A percentile compares a stretch with the other conserved stretches of the same genome.
phyloP scores from a whole-genome alignment of 2,888 invertebrate species.

The Suillia variegata region DNA sequence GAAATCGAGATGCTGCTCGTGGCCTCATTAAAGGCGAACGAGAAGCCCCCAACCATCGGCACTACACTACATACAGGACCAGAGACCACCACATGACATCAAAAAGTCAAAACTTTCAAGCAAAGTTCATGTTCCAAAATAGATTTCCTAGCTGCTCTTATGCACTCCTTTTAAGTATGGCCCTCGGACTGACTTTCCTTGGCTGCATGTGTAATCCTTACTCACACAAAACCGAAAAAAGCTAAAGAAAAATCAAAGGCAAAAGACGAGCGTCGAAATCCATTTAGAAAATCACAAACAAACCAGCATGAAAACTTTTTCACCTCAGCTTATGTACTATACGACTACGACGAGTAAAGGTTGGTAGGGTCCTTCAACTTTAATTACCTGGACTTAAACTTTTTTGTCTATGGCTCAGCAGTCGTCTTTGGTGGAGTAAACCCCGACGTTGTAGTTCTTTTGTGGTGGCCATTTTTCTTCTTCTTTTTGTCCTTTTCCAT shows the following conservation, averaged over 20 bases:
- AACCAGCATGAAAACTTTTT: constrained; percentile 2
- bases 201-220: too few species aligned
- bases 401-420: not conserved
- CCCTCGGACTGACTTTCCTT: too few species aligned
- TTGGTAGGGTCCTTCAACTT: too few species aligned
- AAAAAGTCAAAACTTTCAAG: too few species aligned
- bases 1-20: too few species aligned
- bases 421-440: not conserved
- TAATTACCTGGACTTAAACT: not conserved
- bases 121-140: too few species aligned
- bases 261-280: not conserved
- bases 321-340: not conserved
- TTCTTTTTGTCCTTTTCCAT: not conserved
- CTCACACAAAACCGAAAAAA: not conserved
- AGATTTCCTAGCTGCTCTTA: too few species aligned
- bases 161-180: too few species aligned
- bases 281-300: not conserved
- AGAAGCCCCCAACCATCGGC: too few species aligned
- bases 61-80: too few species aligned
- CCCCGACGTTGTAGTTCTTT: not conserved
- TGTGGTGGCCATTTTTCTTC: not conserved
- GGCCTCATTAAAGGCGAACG: too few species aligned
- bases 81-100: too few species aligned
- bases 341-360: not conserved
- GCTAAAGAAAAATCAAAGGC: not conserved